Evolutionary conservation across 2,888 invertebrate genomes (phyloP), one percentile per base, ranked within the genome.

Genomic region (Caenorhabditis sp.): DNA sequence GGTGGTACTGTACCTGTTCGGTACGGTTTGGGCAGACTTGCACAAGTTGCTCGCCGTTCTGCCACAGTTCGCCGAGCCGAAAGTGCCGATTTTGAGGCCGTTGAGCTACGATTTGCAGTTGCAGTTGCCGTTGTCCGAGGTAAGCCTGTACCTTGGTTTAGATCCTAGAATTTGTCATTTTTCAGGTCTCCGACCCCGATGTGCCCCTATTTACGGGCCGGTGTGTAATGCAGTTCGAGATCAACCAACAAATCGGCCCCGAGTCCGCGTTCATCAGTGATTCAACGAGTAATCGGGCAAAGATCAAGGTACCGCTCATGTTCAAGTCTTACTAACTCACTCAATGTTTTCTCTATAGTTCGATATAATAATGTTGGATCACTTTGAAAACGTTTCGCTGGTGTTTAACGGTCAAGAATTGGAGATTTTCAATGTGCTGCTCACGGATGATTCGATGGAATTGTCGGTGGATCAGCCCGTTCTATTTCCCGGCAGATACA

Each of bases 51-150:
- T 66, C 8, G 48, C 66, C 7, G 48, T 46, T 11, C 41, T 43
- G n/a, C 68, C 68, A 8, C 50, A 52, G 13, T 59, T 50, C 52
- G 39, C 39, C 20, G 68, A 68, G 15, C 37, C 53, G n/a, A 46
- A 58, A n/a, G 41, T 41, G 11, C 63, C 65, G n/a, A 63, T 76
- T 17, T n/a, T 73, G 8, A 22, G 45, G 13, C 79, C 79, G 6
- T 20, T 77, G 6, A 52, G 61, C 7, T 82, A 82, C 56, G 82
- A 82, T 66, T 30, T 82, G 26, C 80, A 80, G 62, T 48, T 82
- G n/a, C 82, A 82, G 39, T 56, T 82, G 15, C 82, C 82, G 13
- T 35, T 82, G 2, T 82, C 82, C 2, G 82, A 82, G 68, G 80
- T 82, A 15, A 22, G 26, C 39, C n/a, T n/a, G n/a, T n/a, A n/a